phyloP scores from a whole-genome alignment of 2,888 invertebrate species.

The Drosophila testacea region DNA sequence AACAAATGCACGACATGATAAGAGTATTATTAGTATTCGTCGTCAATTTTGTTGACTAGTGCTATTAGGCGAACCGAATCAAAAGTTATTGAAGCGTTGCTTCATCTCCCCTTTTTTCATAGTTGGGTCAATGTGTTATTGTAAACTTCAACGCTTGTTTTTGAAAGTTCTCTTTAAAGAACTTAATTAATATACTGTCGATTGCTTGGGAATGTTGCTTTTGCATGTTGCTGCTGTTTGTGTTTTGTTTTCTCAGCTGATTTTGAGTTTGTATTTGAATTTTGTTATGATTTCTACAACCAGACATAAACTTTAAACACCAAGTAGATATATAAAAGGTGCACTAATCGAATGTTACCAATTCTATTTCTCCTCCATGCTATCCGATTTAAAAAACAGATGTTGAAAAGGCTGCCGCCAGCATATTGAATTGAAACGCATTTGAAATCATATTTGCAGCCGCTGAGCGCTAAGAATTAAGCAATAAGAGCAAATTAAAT shows the following conservation, averaged over 20 bases:
- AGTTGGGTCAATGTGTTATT: constrained; percentile 5
- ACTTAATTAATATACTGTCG: not conserved
- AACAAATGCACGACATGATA: not conserved
- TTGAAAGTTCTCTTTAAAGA: not conserved
- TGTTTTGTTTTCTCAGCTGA: constrained; percentile 42
- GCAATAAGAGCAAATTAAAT: constrained; percentile 56
- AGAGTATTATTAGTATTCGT: not conserved
- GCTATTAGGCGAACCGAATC: constrained; percentile 7
- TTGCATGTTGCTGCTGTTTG: constrained; percentile 38
- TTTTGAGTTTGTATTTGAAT: constrained; percentile 30
- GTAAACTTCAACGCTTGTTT: not conserved
- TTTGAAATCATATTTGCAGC: constrained; percentile 44
- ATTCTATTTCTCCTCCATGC: constrained; percentile 53
- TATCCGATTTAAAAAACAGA: constrained; percentile 58
- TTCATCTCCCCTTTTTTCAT: not conserved
- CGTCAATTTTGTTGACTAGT: constrained; percentile 3
- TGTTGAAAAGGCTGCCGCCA: constrained; percentile 66
- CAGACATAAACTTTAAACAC: constrained; percentile 2
- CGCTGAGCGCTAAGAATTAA: constrained; percentile 53
- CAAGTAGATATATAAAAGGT: not conserved
- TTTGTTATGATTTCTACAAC: constrained; percentile 29
- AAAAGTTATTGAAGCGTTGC: constrained; percentile 39
- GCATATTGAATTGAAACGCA: constrained; percentile 59
- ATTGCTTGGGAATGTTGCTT: constrained; percentile 32
- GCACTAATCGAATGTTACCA: constrained; percentile 66